These are phyloP conservation scores for Leucophenga varia DNA, from an alignment of 1,140 invertebrate genomes.

Conservation along the genomic window DNA sequence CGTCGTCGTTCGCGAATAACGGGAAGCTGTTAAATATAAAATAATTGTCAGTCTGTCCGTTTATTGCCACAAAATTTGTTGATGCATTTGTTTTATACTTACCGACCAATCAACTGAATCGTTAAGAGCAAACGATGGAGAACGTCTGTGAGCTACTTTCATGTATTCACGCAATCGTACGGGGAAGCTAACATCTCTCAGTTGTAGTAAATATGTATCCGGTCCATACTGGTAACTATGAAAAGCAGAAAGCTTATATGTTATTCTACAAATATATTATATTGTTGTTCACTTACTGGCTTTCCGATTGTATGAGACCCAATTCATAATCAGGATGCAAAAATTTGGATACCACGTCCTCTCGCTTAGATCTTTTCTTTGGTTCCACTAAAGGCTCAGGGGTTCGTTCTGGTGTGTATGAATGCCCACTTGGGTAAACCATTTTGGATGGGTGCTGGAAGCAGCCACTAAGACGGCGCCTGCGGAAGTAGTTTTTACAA, in stretches of 20 bases:
- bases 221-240: conserved; percentile 87
- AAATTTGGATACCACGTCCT: conserved; percentile 68
- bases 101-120: conserved; percentile 74
- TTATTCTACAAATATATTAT: neutral
- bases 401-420: conserved; percentile 71
- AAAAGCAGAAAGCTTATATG: neutral
- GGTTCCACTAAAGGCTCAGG: conserved; percentile 59
- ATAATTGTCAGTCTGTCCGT: neutral
- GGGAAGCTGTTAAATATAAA: conserved; percentile 63
- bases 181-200: conserved; percentile 87
- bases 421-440: conserved; percentile 84
- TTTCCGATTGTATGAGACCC: conserved; percentile 74
- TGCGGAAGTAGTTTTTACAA: conserved; percentile 78
- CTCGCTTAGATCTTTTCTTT: conserved; percentile 60
- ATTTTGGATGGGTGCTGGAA: conserved; percentile 84
- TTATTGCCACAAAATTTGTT: neutral
- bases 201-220: conserved; percentile 88
- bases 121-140: conserved; percentile 64
- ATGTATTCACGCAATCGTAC: conserved; percentile 84
- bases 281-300: conserved; percentile 71
- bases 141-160: conserved; percentile 77
- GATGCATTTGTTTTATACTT: conserved; percentile 49
- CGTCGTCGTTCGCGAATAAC: conserved; percentile 81
- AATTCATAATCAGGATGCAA: conserved; percentile 79
- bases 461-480: conserved; percentile 73